Percentiles rank a stretch among this genome's conserved stretches.
phyloP scores from a whole-genome alignment of 1,140 invertebrate genomes.

The Drosophila kurseongensis region DNA sequence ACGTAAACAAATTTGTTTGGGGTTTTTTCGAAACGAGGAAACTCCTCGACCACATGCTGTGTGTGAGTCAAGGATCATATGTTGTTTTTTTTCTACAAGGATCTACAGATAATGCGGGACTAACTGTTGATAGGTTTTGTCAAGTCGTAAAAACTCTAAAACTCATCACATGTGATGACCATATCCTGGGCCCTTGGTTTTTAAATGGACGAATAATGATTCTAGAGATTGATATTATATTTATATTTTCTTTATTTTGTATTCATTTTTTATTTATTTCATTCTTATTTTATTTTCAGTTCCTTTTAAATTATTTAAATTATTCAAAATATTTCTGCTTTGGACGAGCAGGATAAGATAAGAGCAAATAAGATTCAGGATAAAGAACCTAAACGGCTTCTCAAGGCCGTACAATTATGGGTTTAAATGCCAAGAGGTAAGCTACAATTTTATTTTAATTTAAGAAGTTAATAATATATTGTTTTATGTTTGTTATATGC shows the following conservation, averaged over 20 bases:
- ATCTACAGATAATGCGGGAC: constrained; percentile 19
- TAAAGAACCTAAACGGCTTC: constrained; percentile 55
- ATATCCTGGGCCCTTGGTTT: constrained; percentile 1
- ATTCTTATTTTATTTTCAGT: constrained; percentile 45
- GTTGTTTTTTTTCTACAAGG: constrained; percentile 39
- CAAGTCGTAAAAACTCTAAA: constrained; percentile 31
- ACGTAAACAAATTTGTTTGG: constrained; percentile 79
- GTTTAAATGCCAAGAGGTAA: constrained; percentile 73
- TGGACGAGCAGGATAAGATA: constrained; percentile 21
- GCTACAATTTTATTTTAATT: constrained; percentile 9
- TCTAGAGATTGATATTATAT: background rate
- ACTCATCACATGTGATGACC: constrained; percentile 42
- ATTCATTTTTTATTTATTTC: constrained; percentile 4
- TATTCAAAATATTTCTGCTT: constrained; percentile 35
- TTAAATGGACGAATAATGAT: background rate
- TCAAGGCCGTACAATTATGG: constrained; percentile 78
- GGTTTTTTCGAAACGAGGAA: constrained; percentile 45
- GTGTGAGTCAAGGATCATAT: constrained; percentile 44
- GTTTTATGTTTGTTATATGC: too few relatives aligned
- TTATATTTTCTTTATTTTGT: background rate
- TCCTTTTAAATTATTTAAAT: constrained; percentile 34
- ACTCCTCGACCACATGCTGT: constrained; percentile 63
- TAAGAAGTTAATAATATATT: background rate
- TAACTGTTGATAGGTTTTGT: constrained; percentile 50
- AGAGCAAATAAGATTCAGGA: constrained; percentile 7